Evolutionary conservation across 2,113 vertebrate genomes (phyloP).

Genomic region (Hippocampus barbouri): DNA sequence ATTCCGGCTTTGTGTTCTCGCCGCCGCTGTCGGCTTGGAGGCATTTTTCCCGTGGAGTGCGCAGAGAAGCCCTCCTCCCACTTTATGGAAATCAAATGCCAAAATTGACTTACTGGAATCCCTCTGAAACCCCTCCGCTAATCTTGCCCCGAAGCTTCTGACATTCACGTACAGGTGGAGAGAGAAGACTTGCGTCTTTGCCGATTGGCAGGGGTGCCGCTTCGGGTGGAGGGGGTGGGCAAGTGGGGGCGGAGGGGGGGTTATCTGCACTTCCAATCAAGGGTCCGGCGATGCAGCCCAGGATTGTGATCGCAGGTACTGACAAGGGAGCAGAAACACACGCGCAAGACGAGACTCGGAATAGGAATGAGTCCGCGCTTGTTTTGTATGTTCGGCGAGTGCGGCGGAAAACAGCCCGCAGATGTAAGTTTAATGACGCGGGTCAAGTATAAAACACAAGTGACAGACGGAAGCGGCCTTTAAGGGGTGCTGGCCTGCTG

Average conservation of each 20-base stretch:
- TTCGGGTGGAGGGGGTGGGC: neutral
- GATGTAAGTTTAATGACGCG: constrained; percentile 24
- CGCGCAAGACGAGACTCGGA: constrained; percentile 1
- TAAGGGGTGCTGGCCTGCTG: neutral
- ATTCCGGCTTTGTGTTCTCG: constrained; percentile 3
- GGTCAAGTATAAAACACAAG: constrained; percentile 21
- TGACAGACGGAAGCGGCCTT: constrained; percentile 15
- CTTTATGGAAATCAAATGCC: constrained; percentile 63
- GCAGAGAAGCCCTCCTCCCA: constrained; percentile 28
- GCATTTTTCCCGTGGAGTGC: constrained; percentile 11
- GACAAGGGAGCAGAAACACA: neutral
- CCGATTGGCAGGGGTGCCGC: constrained; percentile 40
- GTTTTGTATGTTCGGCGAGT: constrained; percentile 3
- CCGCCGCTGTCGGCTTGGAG: neutral
- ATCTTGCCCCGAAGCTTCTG: constrained; percentile 59
- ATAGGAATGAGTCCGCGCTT: constrained; percentile 3
- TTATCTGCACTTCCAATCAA: constrained; percentile 45
- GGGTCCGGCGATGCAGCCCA: neutral
- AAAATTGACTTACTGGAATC: constrained; percentile 53
- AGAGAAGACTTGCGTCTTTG: constrained; percentile 30
- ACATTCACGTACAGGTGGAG: constrained; percentile 59
- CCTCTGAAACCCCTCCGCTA: constrained; percentile 43
- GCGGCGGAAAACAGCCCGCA: constrained; percentile 10
- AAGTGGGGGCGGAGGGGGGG: constrained; percentile 2
- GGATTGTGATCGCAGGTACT: constrained; percentile 23